Base-by-base conservation (phyloP, 2,797 vertebrate genomes). In the Gastrophryne carolinensis region DNA sequence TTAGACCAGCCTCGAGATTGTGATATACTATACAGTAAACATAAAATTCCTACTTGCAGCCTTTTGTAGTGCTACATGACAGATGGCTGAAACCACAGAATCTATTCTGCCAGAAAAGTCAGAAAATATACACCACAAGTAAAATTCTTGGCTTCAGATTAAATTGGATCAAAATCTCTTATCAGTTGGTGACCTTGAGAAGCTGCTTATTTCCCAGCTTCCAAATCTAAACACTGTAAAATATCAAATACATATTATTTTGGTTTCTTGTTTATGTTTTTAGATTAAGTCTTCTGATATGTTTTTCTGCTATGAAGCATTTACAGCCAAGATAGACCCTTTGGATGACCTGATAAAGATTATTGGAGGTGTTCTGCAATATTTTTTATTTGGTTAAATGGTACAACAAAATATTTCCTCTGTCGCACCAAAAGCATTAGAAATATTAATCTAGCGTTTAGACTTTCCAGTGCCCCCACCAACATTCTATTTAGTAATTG, bases 121-220 rank as follows among this genome's bases (percentile, higher is more conserved):
- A 53, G 64, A 68, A 68, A 54, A 68, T 68, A 50, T 29, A 68
- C 37, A 47, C 54, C 39, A 68, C 65, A 54, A 68, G 65, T 68
- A 68, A 54, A 35, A 32, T 65, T 68, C 50, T 68, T 68, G 65
- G 65, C 65, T 68, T 54, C 50, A 68, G 35, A 68, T 68, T 9
- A 53, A 35, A 54, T 54, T 68, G 65, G 49, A 54, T 68, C 30
- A 68, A 68, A 68, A 24, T 37, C 49, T 21, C 50, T 53, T 68
- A 54, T 54, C 49, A 39, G 65, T 68, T 11, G 27, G 32, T 68
- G 50, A 68, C 65, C 65, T 68, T 68, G 49, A 17, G 15, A 68
- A 54, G 65, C 65, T 68, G 49, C 49, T 68, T 34, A 17, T 2
- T 35, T 68, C 57, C 23, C 29, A 19, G 30, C 56, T 34, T 30